A percentile compares a stretch with the other conserved stretches of the same genome.
Conservation (phyloP, 2,113 vertebrate species). For the Azemiops feae region DNA sequence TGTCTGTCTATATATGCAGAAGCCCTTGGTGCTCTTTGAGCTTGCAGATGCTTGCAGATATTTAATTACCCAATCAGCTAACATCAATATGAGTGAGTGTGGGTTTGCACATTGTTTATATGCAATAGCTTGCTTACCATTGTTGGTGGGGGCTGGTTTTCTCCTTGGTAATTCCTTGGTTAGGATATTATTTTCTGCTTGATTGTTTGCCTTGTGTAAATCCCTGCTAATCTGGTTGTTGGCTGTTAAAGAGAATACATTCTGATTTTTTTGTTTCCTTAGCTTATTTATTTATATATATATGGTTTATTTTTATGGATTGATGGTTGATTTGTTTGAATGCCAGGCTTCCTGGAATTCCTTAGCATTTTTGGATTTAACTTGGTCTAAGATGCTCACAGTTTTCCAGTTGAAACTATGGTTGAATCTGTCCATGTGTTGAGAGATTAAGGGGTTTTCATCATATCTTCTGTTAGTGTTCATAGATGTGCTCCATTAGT, state of each 20-base stretch:
- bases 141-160: background rate
- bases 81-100: background rate
- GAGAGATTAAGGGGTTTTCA: background rate
- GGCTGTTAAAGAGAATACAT: background rate
- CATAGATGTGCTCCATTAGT: background rate
- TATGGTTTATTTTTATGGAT: background rate
- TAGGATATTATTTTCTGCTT: background rate
- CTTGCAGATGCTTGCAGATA: background rate
- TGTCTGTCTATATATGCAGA: background rate
- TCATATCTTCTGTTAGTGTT: background rate
- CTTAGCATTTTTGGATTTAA: background rate
- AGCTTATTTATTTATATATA: background rate
- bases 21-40: background rate
- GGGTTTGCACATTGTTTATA: background rate
- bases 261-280: background rate
- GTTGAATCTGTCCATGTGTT: background rate
- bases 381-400: background rate
- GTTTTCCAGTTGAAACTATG: background rate
- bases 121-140: background rate
- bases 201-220: background rate
- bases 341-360: background rate
- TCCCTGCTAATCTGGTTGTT: background rate
- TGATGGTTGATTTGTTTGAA: background rate
- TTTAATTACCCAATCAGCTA: background rate
- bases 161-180: background rate